phyloP scores from a whole-genome alignment of 2,888 invertebrate species.

The Drosophila anomalipes region DNA sequence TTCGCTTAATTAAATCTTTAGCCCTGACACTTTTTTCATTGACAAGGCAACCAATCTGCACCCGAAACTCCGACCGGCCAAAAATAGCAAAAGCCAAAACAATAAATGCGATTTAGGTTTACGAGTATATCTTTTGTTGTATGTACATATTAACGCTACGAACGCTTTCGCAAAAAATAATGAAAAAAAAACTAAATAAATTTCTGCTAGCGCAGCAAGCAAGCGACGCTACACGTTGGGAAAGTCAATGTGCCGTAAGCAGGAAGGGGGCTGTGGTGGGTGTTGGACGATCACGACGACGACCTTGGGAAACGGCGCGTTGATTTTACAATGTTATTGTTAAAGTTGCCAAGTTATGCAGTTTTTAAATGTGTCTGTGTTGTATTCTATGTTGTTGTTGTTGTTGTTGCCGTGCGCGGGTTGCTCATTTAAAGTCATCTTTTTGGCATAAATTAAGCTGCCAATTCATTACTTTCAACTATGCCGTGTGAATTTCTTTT shows the following conservation, averaged over 20 bases:
- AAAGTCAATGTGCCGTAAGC: constrained; percentile 49
- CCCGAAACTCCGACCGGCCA: constrained; percentile 50
- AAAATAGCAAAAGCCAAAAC: constrained; percentile 58
- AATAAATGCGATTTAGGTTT: constrained; percentile 72
- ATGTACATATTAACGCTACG: constrained; percentile 50
- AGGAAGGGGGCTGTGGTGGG: neutral
- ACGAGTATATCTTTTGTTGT: constrained; percentile 31
- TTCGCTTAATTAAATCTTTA: constrained; percentile 78
- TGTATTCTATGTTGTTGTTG: constrained; percentile 21
- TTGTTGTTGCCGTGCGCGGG: constrained; percentile 22
- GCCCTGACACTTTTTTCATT: constrained; percentile 81
- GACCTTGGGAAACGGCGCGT: constrained; percentile 57
- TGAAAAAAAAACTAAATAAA: constrained; percentile 16
- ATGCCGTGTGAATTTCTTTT: constrained; percentile 64
- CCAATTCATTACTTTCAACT: constrained; percentile 71
- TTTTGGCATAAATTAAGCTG: constrained; percentile 66
- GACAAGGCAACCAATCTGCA: constrained; percentile 71
- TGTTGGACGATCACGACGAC: constrained; percentile 19
- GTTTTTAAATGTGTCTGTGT: constrained; percentile 47
- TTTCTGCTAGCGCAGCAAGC: constrained; percentile 54
- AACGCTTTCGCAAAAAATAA: constrained; percentile 54
- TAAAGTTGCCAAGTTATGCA: constrained; percentile 74
- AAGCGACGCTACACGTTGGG: constrained; percentile 43
- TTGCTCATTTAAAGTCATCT: constrained; percentile 30
- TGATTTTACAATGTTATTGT: constrained; percentile 68